These are phyloP conservation scores for Lacanobia oleracea DNA, from an alignment of 2,888 invertebrate genomes.

Conservation along the genomic window DNA sequence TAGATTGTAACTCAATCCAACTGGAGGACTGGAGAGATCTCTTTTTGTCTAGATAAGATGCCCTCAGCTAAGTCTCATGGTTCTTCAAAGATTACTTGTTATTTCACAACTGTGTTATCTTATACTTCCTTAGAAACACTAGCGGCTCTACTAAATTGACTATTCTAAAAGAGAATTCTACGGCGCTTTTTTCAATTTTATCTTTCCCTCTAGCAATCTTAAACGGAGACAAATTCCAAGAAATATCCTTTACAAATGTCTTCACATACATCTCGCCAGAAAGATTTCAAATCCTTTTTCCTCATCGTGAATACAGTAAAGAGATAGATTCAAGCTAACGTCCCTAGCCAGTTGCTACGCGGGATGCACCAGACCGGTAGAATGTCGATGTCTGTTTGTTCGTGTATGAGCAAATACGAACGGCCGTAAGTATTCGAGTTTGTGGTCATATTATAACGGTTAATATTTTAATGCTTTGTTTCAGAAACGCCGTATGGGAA, in stretches of 20 bases:
- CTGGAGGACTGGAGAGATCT: neutral
- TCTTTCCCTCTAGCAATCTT: neutral
- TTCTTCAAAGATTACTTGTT: neutral
- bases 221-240: neutral
- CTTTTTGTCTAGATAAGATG: neutral
- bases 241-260: conserved; percentile 3
- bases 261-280: conserved; percentile 16
- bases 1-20: conserved; percentile 7
- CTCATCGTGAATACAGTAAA: conserved; percentile 41
- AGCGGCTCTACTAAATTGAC: too few relatives aligned
- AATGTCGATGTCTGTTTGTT: conserved; percentile 69
- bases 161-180: neutral
- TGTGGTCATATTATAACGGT: conserved; percentile 31
- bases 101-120: neutral
- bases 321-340: conserved; percentile 50
- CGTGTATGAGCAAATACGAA: conserved; percentile 49
- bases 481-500: neutral
- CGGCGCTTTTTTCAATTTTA: conserved; percentile 1
- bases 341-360: conserved; percentile 52
- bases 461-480: conserved; percentile 15
- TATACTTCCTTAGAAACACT: neutral
- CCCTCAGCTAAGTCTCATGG: neutral
- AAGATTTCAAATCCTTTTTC: conserved; percentile 36
- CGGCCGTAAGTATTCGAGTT: conserved; percentile 37
- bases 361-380: conserved; percentile 71